phyloP scores from a whole-genome alignment of 35 echinoderm and acorn worm genomes.

The Ophiothrix spiculata region DNA sequence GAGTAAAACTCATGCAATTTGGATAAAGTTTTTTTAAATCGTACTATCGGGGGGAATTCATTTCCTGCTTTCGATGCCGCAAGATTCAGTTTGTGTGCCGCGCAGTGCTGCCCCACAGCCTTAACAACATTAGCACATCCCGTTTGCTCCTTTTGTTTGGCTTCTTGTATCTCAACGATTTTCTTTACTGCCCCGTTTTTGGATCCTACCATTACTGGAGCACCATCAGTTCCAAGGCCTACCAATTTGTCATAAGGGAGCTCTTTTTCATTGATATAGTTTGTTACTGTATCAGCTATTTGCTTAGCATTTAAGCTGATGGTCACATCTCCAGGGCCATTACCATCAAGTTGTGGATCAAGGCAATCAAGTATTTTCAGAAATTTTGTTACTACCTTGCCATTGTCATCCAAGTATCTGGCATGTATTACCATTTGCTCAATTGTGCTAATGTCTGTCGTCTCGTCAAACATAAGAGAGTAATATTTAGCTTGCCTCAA shows the following conservation, averaged over 20 bases:
- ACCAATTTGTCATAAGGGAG: constrained; percentile 4
- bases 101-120: constrained; percentile 33
- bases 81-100: constrained; percentile 22
- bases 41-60: neutral
- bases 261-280: constrained; percentile 26
- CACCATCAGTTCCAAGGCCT: constrained; percentile 27
- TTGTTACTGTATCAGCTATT: constrained; percentile 14
- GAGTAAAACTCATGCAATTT: constrained; percentile 42
- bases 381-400: constrained; percentile 30
- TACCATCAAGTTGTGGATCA: constrained; percentile 23
- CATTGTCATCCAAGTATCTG: constrained; percentile 41
- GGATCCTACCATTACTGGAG: constrained; percentile 13
- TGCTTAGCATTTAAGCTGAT: constrained; percentile 40
- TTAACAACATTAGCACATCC: neutral
- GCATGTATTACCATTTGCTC: constrained; percentile 45
- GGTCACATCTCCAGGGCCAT: constrained; percentile 15
- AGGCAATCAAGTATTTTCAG: constrained; percentile 36
- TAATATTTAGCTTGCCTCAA: constrained; percentile 11
- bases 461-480: constrained; percentile 56
- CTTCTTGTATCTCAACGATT: constrained; percentile 24
- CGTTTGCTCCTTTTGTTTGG: neutral
- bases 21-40: constrained; percentile 17
- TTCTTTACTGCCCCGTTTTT: neutral
- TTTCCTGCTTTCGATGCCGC: constrained; percentile 33
- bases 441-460: constrained; percentile 28